Base-by-base conservation (phyloP, 1,140 invertebrate genomes). In the roundworm (Caenorhabditis elegans) region DNA sequence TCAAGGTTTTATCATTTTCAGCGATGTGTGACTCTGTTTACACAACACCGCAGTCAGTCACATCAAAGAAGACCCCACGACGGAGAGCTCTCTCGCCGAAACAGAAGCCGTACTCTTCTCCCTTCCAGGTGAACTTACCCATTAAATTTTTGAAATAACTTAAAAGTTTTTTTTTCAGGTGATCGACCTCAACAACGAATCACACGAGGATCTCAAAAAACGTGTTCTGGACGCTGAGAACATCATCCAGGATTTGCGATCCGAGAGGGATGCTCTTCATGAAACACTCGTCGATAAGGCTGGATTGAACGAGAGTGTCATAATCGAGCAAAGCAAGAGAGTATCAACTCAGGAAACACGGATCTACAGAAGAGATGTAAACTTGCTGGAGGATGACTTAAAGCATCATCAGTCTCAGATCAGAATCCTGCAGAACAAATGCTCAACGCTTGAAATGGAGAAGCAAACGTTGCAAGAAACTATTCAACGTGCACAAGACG, bases 31-130 rank as follows among this genome's bases (percentile, higher is more conserved):
- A 70, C 34, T 39, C 60, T 8, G 31, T 39, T 0, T 70, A 70
- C 34, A 70, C 60, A 39, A 70, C 60, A 10, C 60, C 60, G 39
- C 60, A 70, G n/a, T 70, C 60, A 22, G 34, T 70, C 8, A 70
- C 60, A n/a, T 39, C 60, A 24, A 70, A 70, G n/a, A 31, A 70
- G n/a, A 55, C 51, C 15, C 60, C 60, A 34, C 17, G 60, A n/a
- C 26, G 60, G 8, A 13, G 60, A 39, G 60, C 60, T 3, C n/a
- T 70, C 17, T 70, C 60, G 1, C 60, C 60, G 0, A 5, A 15
- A 13, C 28, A 10, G 8, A 5, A 4, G 10, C 11, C 6, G 10
- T 70, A 70, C 22, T 39, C 60, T 8, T 70, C 60, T 17, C 60
- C 60, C 2, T 70, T 22, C 43, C 60, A 70, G 60, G 60, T 70